Percentiles rank a stretch among this genome's conserved stretches.
phyloP scores from a whole-genome alignment of 2,888 invertebrate genomes.

The Eristalinus aeneus region DNA sequence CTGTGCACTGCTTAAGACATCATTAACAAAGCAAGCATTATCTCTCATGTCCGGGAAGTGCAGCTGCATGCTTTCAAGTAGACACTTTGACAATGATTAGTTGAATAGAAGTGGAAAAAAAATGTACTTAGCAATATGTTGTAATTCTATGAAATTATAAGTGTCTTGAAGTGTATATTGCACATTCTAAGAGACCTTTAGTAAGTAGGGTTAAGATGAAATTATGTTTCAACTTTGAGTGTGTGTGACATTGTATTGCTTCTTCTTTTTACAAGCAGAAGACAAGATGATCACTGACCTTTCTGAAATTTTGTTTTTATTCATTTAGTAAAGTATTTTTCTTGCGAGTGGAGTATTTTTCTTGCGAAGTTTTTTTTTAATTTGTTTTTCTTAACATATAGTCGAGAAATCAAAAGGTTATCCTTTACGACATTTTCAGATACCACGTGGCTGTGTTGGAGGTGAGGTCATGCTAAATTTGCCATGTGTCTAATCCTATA shows the following conservation, averaged over 20 bases:
- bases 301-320: no score
- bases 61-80: constrained; percentile 32
- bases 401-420: no score
- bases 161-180: background rate
- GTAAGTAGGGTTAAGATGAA: background rate
- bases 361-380: no score
- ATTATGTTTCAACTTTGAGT: background rate
- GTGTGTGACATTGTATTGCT: background rate
- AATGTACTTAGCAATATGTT: background rate
- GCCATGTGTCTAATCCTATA: no score
- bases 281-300: no score
- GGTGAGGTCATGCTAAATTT: no score
- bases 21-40: constrained; percentile 44
- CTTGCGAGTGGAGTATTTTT: no score
- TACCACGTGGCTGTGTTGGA: no score
- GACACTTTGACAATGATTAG: background rate
- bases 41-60: constrained; percentile 39
- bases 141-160: background rate
- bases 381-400: no score
- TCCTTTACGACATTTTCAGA: no score
- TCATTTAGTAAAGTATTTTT: no score
- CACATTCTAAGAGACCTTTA: background rate
- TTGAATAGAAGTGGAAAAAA: background rate
- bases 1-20: constrained; percentile 22
- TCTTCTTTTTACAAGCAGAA: background rate